Percentiles rank a stretch among this genome's conserved stretches.
These are phyloP conservation scores for Malacoctenus gilli DNA, from an alignment of 2,797 vertebrate genomes.

Conservation along the genomic window DNA sequence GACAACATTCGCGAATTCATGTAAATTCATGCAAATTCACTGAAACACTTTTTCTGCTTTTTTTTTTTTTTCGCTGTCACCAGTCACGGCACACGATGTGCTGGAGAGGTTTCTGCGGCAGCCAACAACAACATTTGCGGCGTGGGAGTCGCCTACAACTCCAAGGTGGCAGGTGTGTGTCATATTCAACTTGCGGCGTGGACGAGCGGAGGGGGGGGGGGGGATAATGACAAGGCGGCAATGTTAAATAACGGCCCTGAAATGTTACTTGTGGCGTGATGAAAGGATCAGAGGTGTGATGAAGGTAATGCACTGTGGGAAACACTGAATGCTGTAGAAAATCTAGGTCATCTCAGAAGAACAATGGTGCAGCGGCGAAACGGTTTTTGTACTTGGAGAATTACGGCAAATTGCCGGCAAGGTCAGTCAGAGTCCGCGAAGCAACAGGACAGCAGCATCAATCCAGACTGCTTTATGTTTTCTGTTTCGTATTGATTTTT, in stretches of 20 bases:
- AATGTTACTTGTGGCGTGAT: conserved; percentile 25
- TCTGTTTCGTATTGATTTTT: conserved; percentile 37
- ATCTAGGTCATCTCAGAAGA: conserved; percentile 12
- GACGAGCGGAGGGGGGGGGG: conserved; percentile 16
- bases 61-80: conserved; percentile 40
- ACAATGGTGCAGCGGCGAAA: conserved; percentile 2
- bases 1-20: conserved; percentile 40
- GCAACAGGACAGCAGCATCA: conserved; percentile 17
- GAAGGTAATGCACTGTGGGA: conserved; percentile 12
- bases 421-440: conserved; percentile 14
- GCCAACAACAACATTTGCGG: conserved; percentile 99
- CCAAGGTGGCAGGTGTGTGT: conserved; percentile 93
- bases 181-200: conserved; percentile 25
- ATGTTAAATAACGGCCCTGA: conserved; percentile 32
- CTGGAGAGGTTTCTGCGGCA: conserved; percentile 96
- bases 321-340: conserved; percentile 7
- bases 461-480: conserved; percentile 27
- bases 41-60: conserved; percentile 25
- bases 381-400: conserved; percentile 7
- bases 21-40: conserved; percentile 52
- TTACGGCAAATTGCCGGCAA: conserved; percentile 18
- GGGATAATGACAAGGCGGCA: conserved; percentile 36
- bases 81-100: conserved; percentile 97
- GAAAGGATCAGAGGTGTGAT: conserved; percentile 29
- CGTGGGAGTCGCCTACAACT: conserved; percentile 96